Evolutionary conservation across 2,888 invertebrate genomes (phyloP), one percentile per base, ranked within the genome.

Genomic region (Spodoptera picta): DNA sequence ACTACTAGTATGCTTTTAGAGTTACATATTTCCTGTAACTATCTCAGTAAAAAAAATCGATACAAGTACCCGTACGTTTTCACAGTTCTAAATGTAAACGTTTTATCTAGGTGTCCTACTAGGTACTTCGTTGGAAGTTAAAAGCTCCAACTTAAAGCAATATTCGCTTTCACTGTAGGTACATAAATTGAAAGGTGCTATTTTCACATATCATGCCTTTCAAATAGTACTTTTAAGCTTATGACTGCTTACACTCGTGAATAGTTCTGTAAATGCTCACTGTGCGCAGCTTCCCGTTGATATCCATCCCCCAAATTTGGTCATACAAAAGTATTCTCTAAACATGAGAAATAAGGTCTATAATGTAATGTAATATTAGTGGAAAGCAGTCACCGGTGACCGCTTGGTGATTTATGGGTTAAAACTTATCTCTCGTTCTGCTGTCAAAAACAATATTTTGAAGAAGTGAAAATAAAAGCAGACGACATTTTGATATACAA

Each of bases 371-470:
- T n/a, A n/a, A n/a, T n/a, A n/a, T n/a, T n/a, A n/a, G n/a, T n/a
- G n/a, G n/a, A n/a, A n/a, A n/a, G n/a, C n/a, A n/a, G n/a, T n/a
- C n/a, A n/a, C n/a, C n/a, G n/a, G n/a, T n/a, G n/a, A n/a, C n/a
- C n/a, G n/a, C n/a, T n/a, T n/a, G n/a, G n/a, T n/a, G n/a, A n/a
- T n/a, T n/a, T n/a, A n/a, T n/a, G n/a, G n/a, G n/a, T n/a, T 69
- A 47, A 65, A 54, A 65, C 19, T 58, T 59, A 64, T 56, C 46
- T 53, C 49, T 45, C 43, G 43, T 67, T 73, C 67, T 59, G 23
- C 41, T 52, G 36, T 67, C 55, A 55, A 67, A 14, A 52, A 43
- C 51, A 73, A 73, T 60, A 69, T 69, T 73, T 73, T 42, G 52
- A 31, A 55, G 43, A 66, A 11, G 60, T 60, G 47, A 73, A 46